Evolutionary conservation across 2,888 invertebrate genomes (phyloP), one percentile per base, ranked within the genome.

Genomic region (Erebia ligea): DNA sequence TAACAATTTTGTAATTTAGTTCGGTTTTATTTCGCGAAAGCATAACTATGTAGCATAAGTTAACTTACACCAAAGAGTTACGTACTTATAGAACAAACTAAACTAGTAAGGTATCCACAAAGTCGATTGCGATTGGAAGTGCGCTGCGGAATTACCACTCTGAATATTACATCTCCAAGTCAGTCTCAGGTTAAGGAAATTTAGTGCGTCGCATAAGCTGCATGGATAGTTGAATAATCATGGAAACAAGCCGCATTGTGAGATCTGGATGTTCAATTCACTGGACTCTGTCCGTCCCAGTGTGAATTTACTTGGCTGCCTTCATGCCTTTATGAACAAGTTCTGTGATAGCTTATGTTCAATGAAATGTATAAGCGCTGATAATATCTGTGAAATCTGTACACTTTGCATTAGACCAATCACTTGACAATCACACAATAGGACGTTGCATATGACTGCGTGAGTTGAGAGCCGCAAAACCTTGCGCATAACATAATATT

Each of bases 171-270:
- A 57, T 9, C 40, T 48, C 15, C 45, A 62, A 48, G 48, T 62
- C 62, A 11, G 48, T 62, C 21, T 62, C 45, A 62, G 71, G 71
- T 73, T 74, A 76, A 76, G 78, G 76, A 78, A 77, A 78, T 78
- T 77, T 75, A 77, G 69, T 73, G 77, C 72, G 73, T 73, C 76
- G 74, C 74, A 80, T 85, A 87, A 86, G 84, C 85, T 78, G 84
- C 84, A 88, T 85, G 79, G 82, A 80, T 76, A 81, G 83, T 83
- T 81, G 83, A 85, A 82, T 89, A 86, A 82, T 81, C 85, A 86
- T 85, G 78, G 82, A 81, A 81, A 81, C 80, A 79, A 76, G 77
- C 77, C 76, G 77, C 78, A 80, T 79, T 81, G 81, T 80, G 76
- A 75, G 77, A 77, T 76, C 76, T 78, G 81, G 81, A 78, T 80